A percentile compares a stretch with the other conserved stretches of the same genome.
Evolutionary conservation across 2,113 vertebrate species (phyloP).

Genomic region (Penelope pileata): DNA sequence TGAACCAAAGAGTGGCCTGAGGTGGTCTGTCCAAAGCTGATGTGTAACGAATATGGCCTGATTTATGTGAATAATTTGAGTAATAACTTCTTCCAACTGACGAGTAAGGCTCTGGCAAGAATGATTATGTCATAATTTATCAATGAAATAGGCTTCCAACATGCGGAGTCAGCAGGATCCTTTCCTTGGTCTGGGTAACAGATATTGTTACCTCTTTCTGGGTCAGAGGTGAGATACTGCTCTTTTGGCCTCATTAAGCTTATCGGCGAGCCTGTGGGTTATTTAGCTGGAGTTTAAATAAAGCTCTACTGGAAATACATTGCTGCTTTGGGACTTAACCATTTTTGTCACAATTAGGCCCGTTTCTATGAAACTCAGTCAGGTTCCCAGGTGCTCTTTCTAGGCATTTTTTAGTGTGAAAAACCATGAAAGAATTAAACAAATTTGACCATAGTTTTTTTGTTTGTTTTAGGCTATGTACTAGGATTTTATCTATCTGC

Average conservation of each 20-base stretch:
- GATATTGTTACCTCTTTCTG: not conserved
- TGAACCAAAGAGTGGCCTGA: slow-evolving; percentile 11
- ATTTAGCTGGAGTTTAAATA: slow-evolving; percentile 51
- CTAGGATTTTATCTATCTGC: not conserved
- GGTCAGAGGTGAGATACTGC: slow-evolving; percentile 38
- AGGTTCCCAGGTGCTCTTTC: not conserved
- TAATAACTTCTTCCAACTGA: slow-evolving; percentile 21
- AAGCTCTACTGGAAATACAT: slow-evolving; percentile 27
- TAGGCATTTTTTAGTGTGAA: not conserved
- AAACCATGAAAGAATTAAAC: not conserved
- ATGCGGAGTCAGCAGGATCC: slow-evolving; percentile 38
- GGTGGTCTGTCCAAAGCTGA: not conserved
- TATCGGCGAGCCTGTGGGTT: not conserved
- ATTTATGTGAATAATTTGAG: slow-evolving; percentile 51
- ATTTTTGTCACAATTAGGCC: slow-evolving; percentile 5
- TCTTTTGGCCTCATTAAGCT: slow-evolving; percentile 53
- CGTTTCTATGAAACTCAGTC: not conserved
- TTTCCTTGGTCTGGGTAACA: slow-evolving; percentile 13
- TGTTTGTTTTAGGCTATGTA: not conserved
- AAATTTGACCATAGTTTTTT: not conserved
- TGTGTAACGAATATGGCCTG: slow-evolving; percentile 32
- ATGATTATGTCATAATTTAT: slow-evolving; percentile 39
- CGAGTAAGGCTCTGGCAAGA: slow-evolving; percentile 15
- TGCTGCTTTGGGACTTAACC: not conserved
- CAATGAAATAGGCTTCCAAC: slow-evolving; percentile 25